Conservation (phyloP, 2,888 invertebrate species). For the Microdon myrmicae region DNA sequence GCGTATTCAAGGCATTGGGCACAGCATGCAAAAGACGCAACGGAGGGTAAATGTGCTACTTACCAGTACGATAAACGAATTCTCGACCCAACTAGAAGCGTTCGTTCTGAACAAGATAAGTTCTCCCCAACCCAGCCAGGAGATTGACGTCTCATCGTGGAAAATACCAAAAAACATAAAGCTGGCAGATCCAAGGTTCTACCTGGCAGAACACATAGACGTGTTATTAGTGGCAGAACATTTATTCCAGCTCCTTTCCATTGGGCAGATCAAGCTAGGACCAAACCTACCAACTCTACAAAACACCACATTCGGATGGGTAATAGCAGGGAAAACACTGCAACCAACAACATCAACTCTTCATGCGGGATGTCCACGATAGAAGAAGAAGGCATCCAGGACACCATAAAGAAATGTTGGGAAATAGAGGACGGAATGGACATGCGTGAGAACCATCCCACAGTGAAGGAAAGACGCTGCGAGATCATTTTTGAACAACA, state of each 20-base stretch:
- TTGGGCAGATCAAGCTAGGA: not conserved
- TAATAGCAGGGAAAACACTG: conserved; percentile 2
- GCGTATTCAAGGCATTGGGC: no score
- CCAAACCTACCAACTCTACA: conserved; percentile 1
- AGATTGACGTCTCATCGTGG: conserved; percentile 4
- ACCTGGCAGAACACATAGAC: conserved; percentile 14
- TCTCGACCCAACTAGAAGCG: no score
- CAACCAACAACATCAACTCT: not conserved
- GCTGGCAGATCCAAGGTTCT: conserved; percentile 14
- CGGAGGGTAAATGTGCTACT: no score
- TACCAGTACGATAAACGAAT: no score
- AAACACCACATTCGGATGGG: conserved; percentile 11
- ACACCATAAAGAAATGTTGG: no score
- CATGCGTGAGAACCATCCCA: no score
- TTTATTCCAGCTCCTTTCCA: conserved; percentile 9
- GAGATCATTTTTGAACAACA: no score
- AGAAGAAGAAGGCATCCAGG: no score
- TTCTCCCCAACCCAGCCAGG: conserved; percentile 1
- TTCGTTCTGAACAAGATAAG: no score
- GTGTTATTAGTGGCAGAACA: conserved; percentile 24
- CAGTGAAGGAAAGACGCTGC: no score
- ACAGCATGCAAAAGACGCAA: no score
- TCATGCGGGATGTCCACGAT: conserved; percentile 10
- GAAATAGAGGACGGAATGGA: no score
- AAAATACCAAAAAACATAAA: conserved; percentile 16